Base-by-base conservation (phyloP, 2,113 vertebrate species). In the Myrmophylax atrothorax region DNA sequence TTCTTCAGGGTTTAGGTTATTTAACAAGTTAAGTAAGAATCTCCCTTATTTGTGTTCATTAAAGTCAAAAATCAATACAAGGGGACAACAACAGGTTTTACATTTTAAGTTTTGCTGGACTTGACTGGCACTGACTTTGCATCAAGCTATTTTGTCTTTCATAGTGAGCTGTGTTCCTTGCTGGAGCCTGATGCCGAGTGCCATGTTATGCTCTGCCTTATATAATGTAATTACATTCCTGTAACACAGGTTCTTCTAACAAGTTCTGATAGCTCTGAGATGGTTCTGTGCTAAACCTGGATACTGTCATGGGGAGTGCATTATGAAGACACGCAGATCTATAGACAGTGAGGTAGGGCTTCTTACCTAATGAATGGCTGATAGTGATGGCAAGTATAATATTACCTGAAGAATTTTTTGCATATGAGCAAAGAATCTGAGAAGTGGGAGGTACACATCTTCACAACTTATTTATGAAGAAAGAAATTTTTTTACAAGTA, bases 1-100 rank as follows among this genome's bases (percentile, higher is more conserved):
- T 87, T 29, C 52, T 89, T 55, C 2, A 6, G 33, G 5, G 9
- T 73, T 94, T 78, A 69, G 44, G 6, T 83, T 92, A 69, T 80
- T 93, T 90, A 88, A 53, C 28, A 82, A 53, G 31, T 87, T 81
- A 78, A 92, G 68, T 38, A 72, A 89, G 40, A 20, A 38, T 86
- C 72, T 84, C 28, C 33, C 23, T 85, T 85, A 33, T 40, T 92
- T 83, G 33, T 66, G 46, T 66, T 40, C 9, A 10, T 77, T 77
- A 77, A 90, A 66, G 46, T 59, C 3, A 59, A 77, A 84, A 68
- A 31, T 73, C 69, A 56, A 29, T 66, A 17, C n/a, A 42, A 47
- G 49, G 10, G 40, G 7, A 5, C 28, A 64, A 6, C 4, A 38
- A 18, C 24, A 58, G 25, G 4, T 56, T 91, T 56, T 77, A n/a